These are phyloP conservation scores for Chionomys nivalis DNA, from an alignment of 2,113 vertebrate species.

Conservation along the genomic window DNA sequence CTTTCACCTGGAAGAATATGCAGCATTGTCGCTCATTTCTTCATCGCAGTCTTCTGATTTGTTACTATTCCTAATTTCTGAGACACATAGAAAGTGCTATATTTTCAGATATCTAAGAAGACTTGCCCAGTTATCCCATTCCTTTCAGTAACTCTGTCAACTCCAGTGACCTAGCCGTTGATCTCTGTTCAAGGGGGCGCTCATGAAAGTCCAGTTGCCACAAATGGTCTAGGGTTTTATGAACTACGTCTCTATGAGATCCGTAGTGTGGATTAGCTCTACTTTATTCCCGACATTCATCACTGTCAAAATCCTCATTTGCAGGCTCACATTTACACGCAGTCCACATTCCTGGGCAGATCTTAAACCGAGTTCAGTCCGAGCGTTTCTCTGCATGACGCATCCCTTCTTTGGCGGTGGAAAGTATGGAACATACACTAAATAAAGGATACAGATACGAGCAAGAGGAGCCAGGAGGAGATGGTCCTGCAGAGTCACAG, in stretches of 20 bases:
- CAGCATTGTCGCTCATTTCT: constrained; percentile 5
- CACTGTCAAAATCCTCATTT: constrained; percentile 70
- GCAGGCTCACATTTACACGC: constrained; percentile 71
- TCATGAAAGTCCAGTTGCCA: constrained; percentile 70
- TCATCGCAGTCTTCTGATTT: background rate
- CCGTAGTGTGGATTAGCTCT: constrained; percentile 71
- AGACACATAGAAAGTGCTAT: background rate
- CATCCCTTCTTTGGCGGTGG: constrained; percentile 42
- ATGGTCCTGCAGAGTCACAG: background rate
- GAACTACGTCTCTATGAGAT: constrained; percentile 71
- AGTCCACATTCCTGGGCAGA: constrained; percentile 68
- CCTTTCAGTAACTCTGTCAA: constrained; percentile 58
- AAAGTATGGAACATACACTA: background rate
- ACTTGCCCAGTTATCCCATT: background rate
- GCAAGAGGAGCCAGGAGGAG: background rate
- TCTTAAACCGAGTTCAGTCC: constrained; percentile 44
- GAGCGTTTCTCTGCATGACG: background rate
- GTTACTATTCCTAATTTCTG: background rate
- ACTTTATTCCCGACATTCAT: constrained; percentile 77
- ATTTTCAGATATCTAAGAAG: background rate
- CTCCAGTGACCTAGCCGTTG: constrained; percentile 4
- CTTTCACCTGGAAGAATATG: background rate
- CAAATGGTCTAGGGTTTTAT: constrained; percentile 68
- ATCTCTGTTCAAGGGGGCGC: constrained; percentile 54
- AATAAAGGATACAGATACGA: background rate